These are phyloP conservation scores for Sesamia nonagrioides DNA, from an alignment of 1,140 invertebrate genomes.

Conservation along the genomic window DNA sequence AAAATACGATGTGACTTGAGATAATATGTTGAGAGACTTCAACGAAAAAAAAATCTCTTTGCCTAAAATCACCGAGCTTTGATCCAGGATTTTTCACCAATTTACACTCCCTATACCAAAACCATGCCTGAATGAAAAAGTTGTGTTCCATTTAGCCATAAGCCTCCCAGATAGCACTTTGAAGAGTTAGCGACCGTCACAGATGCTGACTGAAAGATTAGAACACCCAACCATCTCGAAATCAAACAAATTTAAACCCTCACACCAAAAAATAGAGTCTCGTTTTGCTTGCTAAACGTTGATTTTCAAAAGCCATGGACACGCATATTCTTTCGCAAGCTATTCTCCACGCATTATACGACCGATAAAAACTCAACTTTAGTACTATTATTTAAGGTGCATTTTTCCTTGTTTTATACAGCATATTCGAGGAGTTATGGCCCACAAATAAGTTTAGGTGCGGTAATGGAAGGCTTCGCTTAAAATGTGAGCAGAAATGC, in stretches of 20 bases:
- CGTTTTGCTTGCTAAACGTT: slow-evolving; percentile 50
- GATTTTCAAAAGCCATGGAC: slow-evolving; percentile 52
- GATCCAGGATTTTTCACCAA: slow-evolving; percentile 64
- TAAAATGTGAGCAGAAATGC: slow-evolving; percentile 59
- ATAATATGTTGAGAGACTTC: neutral
- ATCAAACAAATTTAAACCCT: slow-evolving; percentile 53
- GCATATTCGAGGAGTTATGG: slow-evolving; percentile 59
- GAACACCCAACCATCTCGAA: slow-evolving; percentile 51
- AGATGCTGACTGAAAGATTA: slow-evolving; percentile 78
- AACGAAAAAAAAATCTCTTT: slow-evolving; percentile 1
- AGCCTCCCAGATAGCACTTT: slow-evolving; percentile 73
- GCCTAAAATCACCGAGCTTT: slow-evolving; percentile 53
- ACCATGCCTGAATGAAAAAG: slow-evolving; percentile 69
- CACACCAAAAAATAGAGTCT: slow-evolving; percentile 38
- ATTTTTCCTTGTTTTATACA: slow-evolving; percentile 42
- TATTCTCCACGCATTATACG: slow-evolving; percentile 64
- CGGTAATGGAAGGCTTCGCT: slow-evolving; percentile 61
- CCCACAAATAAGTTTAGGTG: slow-evolving; percentile 66
- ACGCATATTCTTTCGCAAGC: slow-evolving; percentile 67
- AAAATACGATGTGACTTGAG: neutral
- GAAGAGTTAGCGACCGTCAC: slow-evolving; percentile 72
- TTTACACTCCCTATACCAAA: slow-evolving; percentile 60
- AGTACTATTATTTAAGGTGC: slow-evolving; percentile 49
- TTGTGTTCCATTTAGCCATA: slow-evolving; percentile 78
- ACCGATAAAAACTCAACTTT: slow-evolving; percentile 58